Evolutionary conservation across 2,888 invertebrate species (phyloP).

Genomic region (Lutraria lutraria): DNA sequence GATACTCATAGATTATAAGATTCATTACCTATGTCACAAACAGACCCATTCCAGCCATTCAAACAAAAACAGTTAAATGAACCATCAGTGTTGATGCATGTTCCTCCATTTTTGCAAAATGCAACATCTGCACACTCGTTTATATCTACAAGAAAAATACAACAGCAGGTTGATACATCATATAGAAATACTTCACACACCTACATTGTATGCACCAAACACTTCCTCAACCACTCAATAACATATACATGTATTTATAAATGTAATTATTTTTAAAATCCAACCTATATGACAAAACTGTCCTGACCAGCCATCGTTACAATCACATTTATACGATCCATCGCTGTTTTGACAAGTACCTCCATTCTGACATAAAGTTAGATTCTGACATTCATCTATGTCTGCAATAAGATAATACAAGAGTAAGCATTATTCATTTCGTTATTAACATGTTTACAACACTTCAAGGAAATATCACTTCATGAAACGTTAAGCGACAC

Average conservation of each 20-base stretch:
- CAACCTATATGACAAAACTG: constrained; percentile 40
- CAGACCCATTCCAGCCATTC: constrained; percentile 36
- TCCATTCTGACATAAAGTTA: constrained; percentile 41
- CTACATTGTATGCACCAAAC: neutral
- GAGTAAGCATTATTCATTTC: too few relatives aligned
- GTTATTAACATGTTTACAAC: too few relatives aligned
- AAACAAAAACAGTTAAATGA: constrained; percentile 43
- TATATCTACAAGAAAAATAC: constrained; percentile 30
- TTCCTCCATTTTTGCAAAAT: constrained; percentile 44
- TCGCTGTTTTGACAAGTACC: constrained; percentile 40
- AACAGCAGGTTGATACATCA: neutral
- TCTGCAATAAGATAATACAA: constrained; percentile 36
- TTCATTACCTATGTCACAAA: constrained; percentile 46
- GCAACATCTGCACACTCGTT: constrained; percentile 28
- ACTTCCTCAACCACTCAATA: constrained; percentile 74
- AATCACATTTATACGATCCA: constrained; percentile 50
- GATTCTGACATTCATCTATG: constrained; percentile 53
- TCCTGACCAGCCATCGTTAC: constrained; percentile 40
- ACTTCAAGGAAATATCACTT: too few relatives aligned
- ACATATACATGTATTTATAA: constrained; percentile 67
- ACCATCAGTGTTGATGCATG: constrained; percentile 37
- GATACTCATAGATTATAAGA: too few relatives aligned
- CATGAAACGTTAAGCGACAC: too few relatives aligned
- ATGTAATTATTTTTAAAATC: neutral
- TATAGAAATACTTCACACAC: neutral